A percentile compares a stretch with the other conserved stretches of the same genome.
phyloP scores from a whole-genome alignment of 1,140 invertebrate genomes.

The Drosophila cardini region DNA sequence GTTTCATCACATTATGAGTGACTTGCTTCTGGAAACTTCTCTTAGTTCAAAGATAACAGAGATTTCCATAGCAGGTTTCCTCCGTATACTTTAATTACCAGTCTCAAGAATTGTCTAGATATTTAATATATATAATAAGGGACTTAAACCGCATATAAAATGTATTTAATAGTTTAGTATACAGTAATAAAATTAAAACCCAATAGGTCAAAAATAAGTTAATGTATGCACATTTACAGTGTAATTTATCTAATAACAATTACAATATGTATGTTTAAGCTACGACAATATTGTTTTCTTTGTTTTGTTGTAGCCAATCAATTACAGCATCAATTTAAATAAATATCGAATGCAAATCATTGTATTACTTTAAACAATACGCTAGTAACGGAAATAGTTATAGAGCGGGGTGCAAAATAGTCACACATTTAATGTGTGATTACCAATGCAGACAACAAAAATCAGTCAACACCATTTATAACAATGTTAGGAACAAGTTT shows the following conservation, averaged over 20 bases:
- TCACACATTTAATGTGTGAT: constrained; percentile 19
- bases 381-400: constrained; percentile 40
- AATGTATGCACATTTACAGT: not conserved
- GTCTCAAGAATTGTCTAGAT: too few relatives aligned
- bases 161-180: too few relatives aligned
- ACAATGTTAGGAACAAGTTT: constrained; percentile 33
- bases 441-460: constrained; percentile 11
- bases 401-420: constrained; percentile 31
- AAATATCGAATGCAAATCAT: constrained; percentile 37
- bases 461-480: constrained; percentile 8
- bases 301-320: not conserved
- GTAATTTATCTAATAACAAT: not conserved
- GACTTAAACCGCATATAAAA: too few relatives aligned
- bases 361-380: constrained; percentile 23
- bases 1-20: too few relatives aligned
- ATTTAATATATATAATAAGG: too few relatives aligned
- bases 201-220: too few relatives aligned
- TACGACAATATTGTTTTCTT: constrained; percentile 12
- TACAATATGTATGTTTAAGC: not conserved
- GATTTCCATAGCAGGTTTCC: too few relatives aligned
- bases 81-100: too few relatives aligned
- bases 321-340: constrained; percentile 19
- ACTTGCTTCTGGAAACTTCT: too few relatives aligned
- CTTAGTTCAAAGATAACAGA: too few relatives aligned
- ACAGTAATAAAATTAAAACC: too few relatives aligned